Evolutionary conservation across 2,113 vertebrate species (phyloP), one percentile per base, ranked within the genome.

Genomic region (Leucopternis melanops): DNA sequence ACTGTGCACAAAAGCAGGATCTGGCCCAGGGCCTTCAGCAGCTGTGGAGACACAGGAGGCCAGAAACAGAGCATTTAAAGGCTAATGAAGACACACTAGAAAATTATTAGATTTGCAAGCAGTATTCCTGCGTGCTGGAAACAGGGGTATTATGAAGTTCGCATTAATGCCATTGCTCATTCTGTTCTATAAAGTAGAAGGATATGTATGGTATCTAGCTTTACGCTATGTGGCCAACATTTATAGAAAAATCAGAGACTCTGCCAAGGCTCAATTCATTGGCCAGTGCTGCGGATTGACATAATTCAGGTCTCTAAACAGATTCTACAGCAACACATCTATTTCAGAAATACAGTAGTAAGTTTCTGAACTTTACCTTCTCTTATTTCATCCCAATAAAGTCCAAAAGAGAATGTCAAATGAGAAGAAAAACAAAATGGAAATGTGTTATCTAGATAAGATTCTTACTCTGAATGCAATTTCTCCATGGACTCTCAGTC

Each of bases 1-100:
- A 0, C 0, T 2, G 34, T 23, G 11, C 26, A 3, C 0, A 0
- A 50, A 32, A 71, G 61, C 72, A 85, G 74, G 71, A 54, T 75
- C 40, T n/a, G 52, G 23, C 38, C 86, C 3, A 1, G 26, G 50
- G n/a, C 34, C 57, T 84, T 52, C 2, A 16, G 57, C 31, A 32
- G 55, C 57, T 34, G 13, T 12, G 50, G 59, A 45, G 47, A 71
- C 4, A 9, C n/a, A 55, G 77, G 65, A 89, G 31, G 73, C 47
- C 73, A 49, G 62, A 17, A 77, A 85, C 78, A 61, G 79, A 83
- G 66, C 34, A 31, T 65, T 95, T 57, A 65, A 61, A 82, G 40
- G 40, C 84, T 90, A 65, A 82, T 65, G 74, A 92, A 94, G 81
- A 69, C 0, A 1, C 44, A 36, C 61, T 80, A 38, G 70, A 47